A percentile compares a stretch with the other conserved stretches of the same genome.
These are phyloP conservation scores for Pocota personata DNA, from an alignment of 2,888 invertebrate genomes.

Conservation along the genomic window DNA sequence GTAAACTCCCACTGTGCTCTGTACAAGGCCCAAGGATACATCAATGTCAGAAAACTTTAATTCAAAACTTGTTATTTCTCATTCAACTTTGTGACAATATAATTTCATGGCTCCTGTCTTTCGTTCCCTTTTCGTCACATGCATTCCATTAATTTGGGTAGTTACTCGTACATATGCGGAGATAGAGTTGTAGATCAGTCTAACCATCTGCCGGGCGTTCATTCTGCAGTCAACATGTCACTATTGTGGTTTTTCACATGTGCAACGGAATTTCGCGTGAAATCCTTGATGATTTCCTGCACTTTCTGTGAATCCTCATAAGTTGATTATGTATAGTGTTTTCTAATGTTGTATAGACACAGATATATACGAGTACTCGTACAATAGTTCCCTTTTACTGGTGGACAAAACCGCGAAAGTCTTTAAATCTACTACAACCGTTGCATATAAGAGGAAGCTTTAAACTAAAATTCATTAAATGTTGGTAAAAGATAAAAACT, in stretches of 20 bases:
- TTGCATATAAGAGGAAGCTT: no score
- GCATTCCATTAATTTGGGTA: slow-evolving; percentile 10
- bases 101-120: slow-evolving; percentile 40
- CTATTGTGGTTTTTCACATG: not conserved
- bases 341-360: not conserved
- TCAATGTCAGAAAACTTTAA: slow-evolving; percentile 46
- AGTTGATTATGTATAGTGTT: not conserved
- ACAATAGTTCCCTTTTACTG: not conserved
- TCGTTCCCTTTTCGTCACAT: slow-evolving; percentile 22
- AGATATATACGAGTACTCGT: not conserved
- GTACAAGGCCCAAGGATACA: slow-evolving; percentile 28
- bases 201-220: not conserved
- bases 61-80: slow-evolving; percentile 47
- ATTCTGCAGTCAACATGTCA: not conserved
- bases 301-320: not conserved
- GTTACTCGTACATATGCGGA: not conserved
- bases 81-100: slow-evolving; percentile 52
- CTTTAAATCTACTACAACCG: no score
- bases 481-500: no score
- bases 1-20: not conserved
- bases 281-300: not conserved
- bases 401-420: not conserved
- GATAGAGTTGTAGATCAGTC: not conserved
- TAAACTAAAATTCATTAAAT: no score
- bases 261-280: slow-evolving; percentile 1